phyloP scores from a whole-genome alignment of 2,888 invertebrate genomes.

The Aricia artaxerxes region DNA sequence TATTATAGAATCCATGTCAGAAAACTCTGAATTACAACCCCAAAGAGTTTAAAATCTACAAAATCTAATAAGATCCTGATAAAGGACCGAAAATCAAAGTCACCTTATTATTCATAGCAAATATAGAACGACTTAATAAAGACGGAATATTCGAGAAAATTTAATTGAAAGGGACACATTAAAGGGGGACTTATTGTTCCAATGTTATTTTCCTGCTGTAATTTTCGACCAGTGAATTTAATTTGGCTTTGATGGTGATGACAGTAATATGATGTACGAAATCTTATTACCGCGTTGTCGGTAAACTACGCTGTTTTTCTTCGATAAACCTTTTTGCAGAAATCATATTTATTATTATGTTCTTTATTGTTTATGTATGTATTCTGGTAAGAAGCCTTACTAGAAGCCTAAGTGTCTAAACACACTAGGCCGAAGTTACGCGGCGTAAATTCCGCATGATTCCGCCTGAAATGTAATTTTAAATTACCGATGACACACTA shows the following conservation, averaged over 20 bases:
- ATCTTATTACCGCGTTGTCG: slow-evolving; percentile 54
- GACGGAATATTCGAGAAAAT: slow-evolving; percentile 9
- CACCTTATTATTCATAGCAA: neutral
- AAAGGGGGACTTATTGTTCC: slow-evolving; percentile 31
- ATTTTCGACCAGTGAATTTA: slow-evolving; percentile 47
- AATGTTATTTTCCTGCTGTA: slow-evolving; percentile 29
- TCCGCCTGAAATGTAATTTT: too few relatives aligned
- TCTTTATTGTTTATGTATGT: too few relatives aligned
- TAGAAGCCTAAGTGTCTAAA: too few relatives aligned
- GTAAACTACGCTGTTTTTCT: slow-evolving; percentile 50
- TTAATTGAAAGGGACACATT: slow-evolving; percentile 30
- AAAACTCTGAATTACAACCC: too few relatives aligned
- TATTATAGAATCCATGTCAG: too few relatives aligned
- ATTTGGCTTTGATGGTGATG: slow-evolving; percentile 50
- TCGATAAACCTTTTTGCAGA: slow-evolving; percentile 43
- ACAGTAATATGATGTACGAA: slow-evolving; percentile 59
- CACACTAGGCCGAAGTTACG: too few relatives aligned
- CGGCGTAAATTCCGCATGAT: too few relatives aligned
- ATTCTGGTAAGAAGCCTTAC: too few relatives aligned
- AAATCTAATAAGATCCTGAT: neutral
- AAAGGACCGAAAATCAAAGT: neutral
- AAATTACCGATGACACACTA: too few relatives aligned
- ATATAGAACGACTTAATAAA: slow-evolving; percentile 20
- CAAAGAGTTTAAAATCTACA: too few relatives aligned
- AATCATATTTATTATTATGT: too few relatives aligned